Base-by-base conservation (phyloP, 2,888 invertebrate species). In the Acheta domesticus region DNA sequence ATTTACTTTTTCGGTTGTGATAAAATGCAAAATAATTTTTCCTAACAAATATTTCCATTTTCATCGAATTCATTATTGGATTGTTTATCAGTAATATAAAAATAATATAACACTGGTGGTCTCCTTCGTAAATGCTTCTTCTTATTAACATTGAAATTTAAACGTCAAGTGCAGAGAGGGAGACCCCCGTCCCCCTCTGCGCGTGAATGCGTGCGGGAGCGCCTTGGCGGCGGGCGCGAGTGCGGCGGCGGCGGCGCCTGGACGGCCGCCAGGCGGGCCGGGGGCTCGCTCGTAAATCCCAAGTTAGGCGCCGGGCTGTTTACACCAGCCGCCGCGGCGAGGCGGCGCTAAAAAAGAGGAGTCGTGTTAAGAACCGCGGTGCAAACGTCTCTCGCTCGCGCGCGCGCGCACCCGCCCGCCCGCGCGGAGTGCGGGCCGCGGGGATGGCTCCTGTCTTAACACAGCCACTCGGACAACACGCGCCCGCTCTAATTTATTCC, bases 271-370 rank as follows among this genome's bases (percentile, higher is more conserved):
- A 62, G 62, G 62, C 16, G 16, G 36, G 62, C 12, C n/a, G 62
- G 62, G 62, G 62, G n/a, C 62, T 14, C 62, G 62, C 62, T 78
- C 78, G 78, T 78, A 78, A 78, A 78, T 78, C 48, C 74, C 78
- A 4, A 48, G 74, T 48, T 19, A 78, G 78, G 78, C 78, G 78
- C 78, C 78, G 48, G 74, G 36, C 74, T 74, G 77, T 74, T 74
- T 78, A 78, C 74, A 78, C 74, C 62, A 62, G 16, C 62, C 62
- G 62, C 62, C 16, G 19, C 16, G n/a, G 62, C n/a, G 62, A 62
- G 62, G n/a, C 14, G 62, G 62, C 62, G 62, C n/a, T 62, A 8
- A 62, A 62, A 62, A 62, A 62, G 14, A 62, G n/a, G 62, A 62
- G n/a, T 36, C 62, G 62, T 62, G 36, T 36, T 36, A 36, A 36